These are phyloP conservation scores for Dipus sagitta DNA, from an alignment of 2,797 vertebrate species.

Conservation along the genomic window DNA sequence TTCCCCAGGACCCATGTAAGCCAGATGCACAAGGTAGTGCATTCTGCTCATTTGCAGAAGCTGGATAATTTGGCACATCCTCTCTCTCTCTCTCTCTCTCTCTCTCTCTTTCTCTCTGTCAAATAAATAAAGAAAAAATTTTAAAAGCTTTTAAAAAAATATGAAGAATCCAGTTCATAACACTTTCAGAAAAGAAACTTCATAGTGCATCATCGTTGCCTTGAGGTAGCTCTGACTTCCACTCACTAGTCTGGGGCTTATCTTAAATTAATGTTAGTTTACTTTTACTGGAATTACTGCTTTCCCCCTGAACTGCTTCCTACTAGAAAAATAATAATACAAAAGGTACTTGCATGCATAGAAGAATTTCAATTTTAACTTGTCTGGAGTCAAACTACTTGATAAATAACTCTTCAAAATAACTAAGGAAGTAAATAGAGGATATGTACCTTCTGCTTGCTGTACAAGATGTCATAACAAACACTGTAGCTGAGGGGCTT, in stretches of 20 bases:
- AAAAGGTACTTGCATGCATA: conserved; percentile 4
- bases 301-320: conserved; percentile 31
- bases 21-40: no score
- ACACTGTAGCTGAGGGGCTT: background rate
- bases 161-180: background rate
- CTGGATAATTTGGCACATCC: no score
- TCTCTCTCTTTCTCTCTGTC: no score
- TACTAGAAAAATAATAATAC: background rate
- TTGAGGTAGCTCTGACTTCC: conserved; percentile 59
- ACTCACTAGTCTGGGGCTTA: background rate
- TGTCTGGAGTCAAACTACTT: conserved; percentile 48
- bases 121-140: no score
- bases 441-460: background rate
- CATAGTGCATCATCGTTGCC: conserved; percentile 46
- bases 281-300: background rate
- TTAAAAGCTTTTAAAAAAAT: no score
- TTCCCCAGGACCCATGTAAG: no score
- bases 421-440: conserved; percentile 47
- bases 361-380: conserved; percentile 62
- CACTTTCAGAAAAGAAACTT: conserved; percentile 37
- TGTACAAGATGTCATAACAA: background rate
- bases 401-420: conserved; percentile 54
- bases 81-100: no score
- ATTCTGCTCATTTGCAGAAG: no score
- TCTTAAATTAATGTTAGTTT: conserved; percentile 65